Evolutionary conservation across 2,113 vertebrate genomes (phyloP), one percentile per base, ranked within the genome.

Genomic region (Cinclus mexicanus): DNA sequence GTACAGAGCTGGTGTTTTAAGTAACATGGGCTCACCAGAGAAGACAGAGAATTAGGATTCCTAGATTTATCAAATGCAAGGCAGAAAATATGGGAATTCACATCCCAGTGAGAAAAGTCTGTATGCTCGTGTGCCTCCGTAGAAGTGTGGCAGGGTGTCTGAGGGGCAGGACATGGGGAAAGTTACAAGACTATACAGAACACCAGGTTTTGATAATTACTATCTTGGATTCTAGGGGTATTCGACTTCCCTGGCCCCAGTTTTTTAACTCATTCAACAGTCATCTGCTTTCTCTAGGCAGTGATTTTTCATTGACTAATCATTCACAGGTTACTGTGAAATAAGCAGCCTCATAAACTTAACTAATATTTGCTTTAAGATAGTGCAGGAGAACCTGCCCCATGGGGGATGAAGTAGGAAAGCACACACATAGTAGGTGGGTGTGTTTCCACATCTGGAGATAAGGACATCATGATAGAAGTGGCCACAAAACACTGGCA

Each of bases 361-460:
- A 53, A 81, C 83, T 49, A 93, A 90, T 93, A 94, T 97, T 95
- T 96, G 87, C 83, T 78, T 92, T 93, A 83, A 87, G 93, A 90
- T 81, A 95, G n/a, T 65, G 68, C 33, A 68, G 83, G 28, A 84
- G n/a, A 92, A 39, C 72, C 93, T 86, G 77, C 2, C 50, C 39
- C 47, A 33, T 33, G 79, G 68, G 39, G 57, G 44, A 41, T 57
- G 68, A 75, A 83, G 76, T 19, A 44, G 83, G 41, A 92, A 92
- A 86, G 68, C 13, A 50, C 23, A 83, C 41, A 47, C 10, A 24
- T 3, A 24, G 24, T 18, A 42, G 71, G 11, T 50, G 52, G 83
- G 83, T 83, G 90, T 89, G 74, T 57, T 90, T 90, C 49, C 74
- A 89, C 31, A 71, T 84, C 49, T 83, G 72, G 68, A 95, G 88